Base-by-base conservation (phyloP, 2,797 vertebrate genomes). In the Sebastiscus albofasciatus region DNA sequence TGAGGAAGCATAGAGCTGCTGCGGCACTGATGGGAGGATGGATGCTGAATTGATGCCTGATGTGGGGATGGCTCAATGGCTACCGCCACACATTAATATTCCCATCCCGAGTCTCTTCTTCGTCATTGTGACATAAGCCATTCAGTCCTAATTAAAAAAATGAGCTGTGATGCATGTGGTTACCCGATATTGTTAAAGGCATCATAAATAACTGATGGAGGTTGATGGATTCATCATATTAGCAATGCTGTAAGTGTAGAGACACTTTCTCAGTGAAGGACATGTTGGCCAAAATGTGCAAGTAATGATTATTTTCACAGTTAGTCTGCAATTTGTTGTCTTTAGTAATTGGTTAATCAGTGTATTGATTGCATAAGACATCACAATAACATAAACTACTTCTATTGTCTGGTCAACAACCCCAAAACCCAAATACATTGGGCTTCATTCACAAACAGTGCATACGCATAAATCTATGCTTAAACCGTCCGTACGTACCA, bases 121-220 rank as follows among this genome's bases (percentile, higher is more conserved):
- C 29, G 79, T 90, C 85, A 81, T 2, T 3, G 33, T 77, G 84
- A 75, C 86, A 84, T 2, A 14, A 75, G 14, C 36, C 75, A 79
- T 82, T 89, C 79, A 75, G 79, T 54, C 42, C 55, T 86, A 86
- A 89, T 90, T 86, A 85, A 78, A 87, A 46, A 69, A 76, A 72
- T 27, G 52, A 81, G 62, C 67, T 60, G 49, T 86, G 83, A 86
- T 90, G 59, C 49, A 80, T 88, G 79, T 75, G 67, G 68, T 74
- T 56, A 24, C 8, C 14, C 2, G 1, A 72, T 66, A 65, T 68
- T 77, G 67, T 87, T 73, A 68, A 46, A 78, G 56, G 62, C 36
- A 1, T 82, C 83, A 82, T 87, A 75, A 89, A 84, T 86, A 88
- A 88, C 67, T 14, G 58, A 9, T 56, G 77, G 36, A 27, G 72